Evolutionary conservation across 1,140 invertebrate species (phyloP).

Genomic region (Drosophila bipectinata): DNA sequence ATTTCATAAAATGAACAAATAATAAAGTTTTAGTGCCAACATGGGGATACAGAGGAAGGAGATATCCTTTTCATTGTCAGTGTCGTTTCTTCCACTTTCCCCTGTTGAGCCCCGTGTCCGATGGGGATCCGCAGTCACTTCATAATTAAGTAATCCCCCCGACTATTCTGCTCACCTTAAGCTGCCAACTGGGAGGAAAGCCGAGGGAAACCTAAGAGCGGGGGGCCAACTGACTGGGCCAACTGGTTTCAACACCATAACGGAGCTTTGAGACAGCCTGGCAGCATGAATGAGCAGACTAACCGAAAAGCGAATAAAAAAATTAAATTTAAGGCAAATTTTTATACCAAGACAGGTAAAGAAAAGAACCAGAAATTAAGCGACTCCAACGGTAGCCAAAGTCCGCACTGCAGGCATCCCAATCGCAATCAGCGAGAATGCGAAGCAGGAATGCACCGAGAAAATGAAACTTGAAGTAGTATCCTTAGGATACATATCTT

Average conservation of each 20-base stretch:
- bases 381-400: slow-evolving; percentile 53
- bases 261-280: slow-evolving; percentile 54
- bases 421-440: slow-evolving; percentile 39
- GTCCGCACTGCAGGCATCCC: slow-evolving; percentile 66
- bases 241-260: slow-evolving; percentile 69
- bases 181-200: slow-evolving; percentile 45
- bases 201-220: neutral
- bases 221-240: slow-evolving; percentile 38
- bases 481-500: too few species aligned
- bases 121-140: slow-evolving; percentile 39
- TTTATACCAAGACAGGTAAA: slow-evolving; percentile 37
- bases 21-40: slow-evolving; percentile 12
- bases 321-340: slow-evolving; percentile 51
- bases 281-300: slow-evolving; percentile 48
- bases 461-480: neutral
- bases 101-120: neutral
- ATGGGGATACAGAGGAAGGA: slow-evolving; percentile 22
- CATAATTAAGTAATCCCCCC: slow-evolving; percentile 79
- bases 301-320: slow-evolving; percentile 57
- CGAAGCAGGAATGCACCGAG: slow-evolving; percentile 31
- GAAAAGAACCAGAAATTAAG: slow-evolving; percentile 24
- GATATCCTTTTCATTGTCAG: slow-evolving; percentile 11
- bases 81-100: slow-evolving; percentile 18
- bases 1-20: neutral
- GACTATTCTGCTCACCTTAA: slow-evolving; percentile 70